Evolutionary conservation across 2,888 invertebrate genomes (phyloP).

Genomic region (Phymatocera aterrima): DNA sequence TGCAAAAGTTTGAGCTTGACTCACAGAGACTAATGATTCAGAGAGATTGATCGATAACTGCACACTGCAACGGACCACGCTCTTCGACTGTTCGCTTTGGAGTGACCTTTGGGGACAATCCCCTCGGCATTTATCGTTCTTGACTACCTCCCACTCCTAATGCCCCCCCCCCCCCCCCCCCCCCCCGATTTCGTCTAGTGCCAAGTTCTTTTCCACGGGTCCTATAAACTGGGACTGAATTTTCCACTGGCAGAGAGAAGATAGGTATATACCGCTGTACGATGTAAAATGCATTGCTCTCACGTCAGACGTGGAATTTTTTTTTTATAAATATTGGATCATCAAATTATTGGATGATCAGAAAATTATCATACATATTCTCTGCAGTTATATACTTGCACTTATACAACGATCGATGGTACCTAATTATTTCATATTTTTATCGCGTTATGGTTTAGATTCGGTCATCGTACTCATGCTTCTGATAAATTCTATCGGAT

Average conservation of each 20-base stretch:
- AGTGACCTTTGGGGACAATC: conserved; percentile 52
- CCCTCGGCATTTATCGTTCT: conserved; percentile 57
- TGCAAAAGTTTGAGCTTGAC: not conserved
- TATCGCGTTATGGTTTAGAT: no score
- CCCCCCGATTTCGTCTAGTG: conserved; percentile 27
- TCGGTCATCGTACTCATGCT: no score
- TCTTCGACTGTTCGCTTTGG: conserved; percentile 45
- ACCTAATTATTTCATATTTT: no score
- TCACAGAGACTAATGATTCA: not conserved
- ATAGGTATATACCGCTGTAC: not conserved
- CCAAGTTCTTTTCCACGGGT: conserved; percentile 44
- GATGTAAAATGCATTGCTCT: not conserved
- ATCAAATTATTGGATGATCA: not conserved
- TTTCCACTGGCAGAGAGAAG: conserved; percentile 8
- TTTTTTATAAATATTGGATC: not conserved
- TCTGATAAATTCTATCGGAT: no score
- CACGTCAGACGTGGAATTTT: conserved; percentile 3
- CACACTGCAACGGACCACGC: conserved; percentile 18
- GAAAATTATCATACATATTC: no score
- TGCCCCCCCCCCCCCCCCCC: not conserved
- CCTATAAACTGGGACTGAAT: not conserved
- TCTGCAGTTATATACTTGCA: no score
- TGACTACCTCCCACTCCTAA: conserved; percentile 53
- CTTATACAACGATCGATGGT: no score
- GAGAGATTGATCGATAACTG: not conserved